Evolutionary conservation across 2,888 invertebrate species (phyloP), one percentile per base, ranked within the genome.

Genomic region (Tiliacea citrago): DNA sequence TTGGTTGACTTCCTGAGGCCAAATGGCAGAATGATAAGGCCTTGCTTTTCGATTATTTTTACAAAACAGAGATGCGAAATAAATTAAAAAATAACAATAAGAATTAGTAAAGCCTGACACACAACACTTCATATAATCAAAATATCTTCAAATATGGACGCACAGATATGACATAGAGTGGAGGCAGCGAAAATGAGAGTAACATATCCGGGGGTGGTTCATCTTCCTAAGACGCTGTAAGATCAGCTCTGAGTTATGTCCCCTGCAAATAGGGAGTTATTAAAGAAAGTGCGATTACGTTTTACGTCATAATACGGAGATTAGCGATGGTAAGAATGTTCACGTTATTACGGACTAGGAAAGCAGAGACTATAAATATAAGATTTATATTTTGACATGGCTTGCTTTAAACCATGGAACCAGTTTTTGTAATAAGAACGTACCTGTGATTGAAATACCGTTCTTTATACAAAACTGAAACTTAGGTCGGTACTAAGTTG

Each of bases 241-340:
- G 95, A 95, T 95, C 92, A 95, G 90, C 91, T 82, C 84, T 95
- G 95, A 95, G 94, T 95, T 95, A 95, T 93, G 91, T 88, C 90
- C 85, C 82, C 80, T 77, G 81, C 83, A 88, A 90, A 90, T 88
- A 88, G 88, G 88, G 88, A 89, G 91, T 94, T 94, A 94, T 93
- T 94, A 92, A 89, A 90, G 90, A 90, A 90, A 91, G 89, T 90
- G 79, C 79, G 75, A 82, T 86, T 85, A 84, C 71, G 72, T 69
- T 83, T 75, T 72, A 71, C 66, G 55, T 82, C 73, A 62, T 69
- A 70, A 45, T 85, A 79, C 76, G 73, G 73, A 74, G 69, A 87
- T 79, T 77, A 72, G 10, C n/a, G 42, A 6, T 13, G 8, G 18
- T 53, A 42, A 45, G 9, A 49, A 55, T 61, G n/a, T 63, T 83